Conservation (phyloP, 2,888 invertebrate species). For the Eupithecia tripunctaria region DNA sequence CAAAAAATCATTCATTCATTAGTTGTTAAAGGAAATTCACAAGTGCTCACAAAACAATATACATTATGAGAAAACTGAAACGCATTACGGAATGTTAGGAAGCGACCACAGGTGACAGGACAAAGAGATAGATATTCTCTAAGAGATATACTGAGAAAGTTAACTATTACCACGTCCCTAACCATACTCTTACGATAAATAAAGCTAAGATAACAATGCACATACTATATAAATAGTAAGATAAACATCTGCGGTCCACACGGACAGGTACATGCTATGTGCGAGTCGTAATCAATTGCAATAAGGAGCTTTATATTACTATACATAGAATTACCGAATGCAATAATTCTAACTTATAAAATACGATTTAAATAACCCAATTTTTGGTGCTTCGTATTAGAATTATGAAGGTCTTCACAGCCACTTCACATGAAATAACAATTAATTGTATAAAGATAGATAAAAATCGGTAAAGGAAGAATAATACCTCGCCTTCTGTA, state of each 20-base stretch:
- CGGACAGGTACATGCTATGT: conserved; percentile 77
- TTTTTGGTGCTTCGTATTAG: conserved; percentile 71
- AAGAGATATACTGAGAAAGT: conserved; percentile 65
- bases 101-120: conserved; percentile 76
- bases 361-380: conserved; percentile 68
- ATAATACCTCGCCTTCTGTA: conserved; percentile 52
- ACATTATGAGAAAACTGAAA: conserved; percentile 63
- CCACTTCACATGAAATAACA: conserved; percentile 71
- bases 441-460: conserved; percentile 49
- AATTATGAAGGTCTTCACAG: conserved; percentile 78
- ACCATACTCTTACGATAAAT: conserved; percentile 79
- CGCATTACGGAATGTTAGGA: conserved; percentile 75
- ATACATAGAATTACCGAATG: conserved; percentile 61
- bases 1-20: conserved; percentile 52
- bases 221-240: conserved; percentile 72
- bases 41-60: conserved; percentile 54
- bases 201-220: conserved; percentile 81
- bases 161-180: conserved; percentile 75
- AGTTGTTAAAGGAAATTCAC: conserved; percentile 42
- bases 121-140: conserved; percentile 62
- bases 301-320: conserved; percentile 61
- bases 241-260: conserved; percentile 69
- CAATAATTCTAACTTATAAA: conserved; percentile 70
- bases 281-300: conserved; percentile 63
- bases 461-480: conserved; percentile 58